Evolutionary conservation across 2,888 invertebrate genomes (phyloP).

Genomic region (Pyrocoelia pectoralis): DNA sequence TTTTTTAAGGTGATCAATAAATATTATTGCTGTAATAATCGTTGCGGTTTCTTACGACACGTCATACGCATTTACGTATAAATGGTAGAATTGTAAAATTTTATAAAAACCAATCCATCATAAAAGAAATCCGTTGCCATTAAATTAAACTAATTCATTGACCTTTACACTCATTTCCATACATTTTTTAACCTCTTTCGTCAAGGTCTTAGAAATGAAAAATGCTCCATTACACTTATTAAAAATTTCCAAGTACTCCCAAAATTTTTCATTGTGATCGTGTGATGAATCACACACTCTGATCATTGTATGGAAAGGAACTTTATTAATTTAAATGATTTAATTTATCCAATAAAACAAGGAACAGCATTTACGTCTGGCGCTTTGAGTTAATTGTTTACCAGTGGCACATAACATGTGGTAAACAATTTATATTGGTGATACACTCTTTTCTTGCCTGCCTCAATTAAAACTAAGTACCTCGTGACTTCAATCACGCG

Average conservation of each 20-base stretch:
- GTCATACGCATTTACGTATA: too few species aligned
- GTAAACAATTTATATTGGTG: constrained; percentile 5
- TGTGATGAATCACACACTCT: background rate
- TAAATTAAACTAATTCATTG: too few species aligned
- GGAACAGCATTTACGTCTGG: constrained; percentile 25
- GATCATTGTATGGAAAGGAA: background rate
- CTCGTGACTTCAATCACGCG: constrained; percentile 27
- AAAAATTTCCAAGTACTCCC: background rate
- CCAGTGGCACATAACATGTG: constrained; percentile 33
- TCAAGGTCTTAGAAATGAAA: too few species aligned
- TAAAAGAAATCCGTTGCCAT: too few species aligned
- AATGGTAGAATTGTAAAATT: too few species aligned
- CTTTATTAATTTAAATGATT: constrained; percentile 1
- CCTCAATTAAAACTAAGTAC: constrained; percentile 8
- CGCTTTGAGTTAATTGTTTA: constrained; percentile 28
- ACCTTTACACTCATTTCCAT: too few species aligned
- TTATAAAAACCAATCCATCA: too few species aligned
- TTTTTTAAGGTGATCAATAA: too few species aligned
- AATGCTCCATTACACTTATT: background rate
- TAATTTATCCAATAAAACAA: constrained; percentile 16
- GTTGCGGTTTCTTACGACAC: too few species aligned
- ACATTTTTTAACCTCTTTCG: too few species aligned
- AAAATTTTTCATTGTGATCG: background rate
- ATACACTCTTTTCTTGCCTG: background rate
- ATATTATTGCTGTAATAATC: too few species aligned